Evolutionary conservation across 2,113 vertebrate species (phyloP).

Genomic region (Hipposideros armiger): DNA sequence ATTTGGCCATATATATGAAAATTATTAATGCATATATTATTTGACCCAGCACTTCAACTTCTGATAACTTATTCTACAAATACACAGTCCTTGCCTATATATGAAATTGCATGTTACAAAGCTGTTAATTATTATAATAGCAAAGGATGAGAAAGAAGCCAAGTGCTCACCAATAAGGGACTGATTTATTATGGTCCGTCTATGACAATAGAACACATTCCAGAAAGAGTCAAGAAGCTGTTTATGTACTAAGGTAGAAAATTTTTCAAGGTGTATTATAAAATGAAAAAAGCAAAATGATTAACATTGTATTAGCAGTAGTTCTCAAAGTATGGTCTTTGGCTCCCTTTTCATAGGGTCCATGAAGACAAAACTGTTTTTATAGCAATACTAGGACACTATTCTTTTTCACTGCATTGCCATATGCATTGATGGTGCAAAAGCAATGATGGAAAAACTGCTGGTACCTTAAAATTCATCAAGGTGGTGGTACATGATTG

Average conservation of each 20-base stretch:
- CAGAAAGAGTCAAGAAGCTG: background rate
- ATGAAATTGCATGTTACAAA: background rate
- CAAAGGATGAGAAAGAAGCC: constrained; percentile 4
- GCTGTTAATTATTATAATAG: background rate
- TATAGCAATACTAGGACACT: background rate
- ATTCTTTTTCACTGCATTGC: background rate
- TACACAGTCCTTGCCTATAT: background rate
- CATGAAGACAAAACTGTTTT: background rate
- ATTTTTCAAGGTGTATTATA: background rate
- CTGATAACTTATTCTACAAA: background rate
- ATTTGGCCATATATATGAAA: background rate
- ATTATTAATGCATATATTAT: background rate
- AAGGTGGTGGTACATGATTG: background rate
- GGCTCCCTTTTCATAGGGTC: background rate
- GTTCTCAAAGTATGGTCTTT: background rate
- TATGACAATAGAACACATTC: background rate
- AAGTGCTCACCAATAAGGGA: background rate
- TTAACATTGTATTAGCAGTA: background rate
- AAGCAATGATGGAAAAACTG: background rate
- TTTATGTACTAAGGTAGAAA: background rate
- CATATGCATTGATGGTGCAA: background rate
- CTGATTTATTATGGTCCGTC: background rate
- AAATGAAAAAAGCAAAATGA: background rate
- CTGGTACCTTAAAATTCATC: background rate
- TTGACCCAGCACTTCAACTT: background rate